Evolutionary conservation across 2,888 invertebrate species (phyloP).

Genomic region (Pycnomerus fuliginosus): DNA sequence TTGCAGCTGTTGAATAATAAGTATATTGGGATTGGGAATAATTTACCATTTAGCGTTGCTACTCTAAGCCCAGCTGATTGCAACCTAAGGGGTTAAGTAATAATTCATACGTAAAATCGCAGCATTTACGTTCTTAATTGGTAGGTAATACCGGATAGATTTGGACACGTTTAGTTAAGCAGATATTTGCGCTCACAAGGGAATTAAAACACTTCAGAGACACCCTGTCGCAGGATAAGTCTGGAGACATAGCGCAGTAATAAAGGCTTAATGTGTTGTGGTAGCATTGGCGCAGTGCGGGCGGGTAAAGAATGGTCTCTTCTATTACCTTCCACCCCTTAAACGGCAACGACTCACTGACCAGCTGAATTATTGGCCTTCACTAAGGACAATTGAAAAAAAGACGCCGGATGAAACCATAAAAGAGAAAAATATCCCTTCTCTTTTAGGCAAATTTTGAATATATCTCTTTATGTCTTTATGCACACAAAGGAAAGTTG

Average conservation of each 20-base stretch:
- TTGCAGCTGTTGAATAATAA: too few species aligned
- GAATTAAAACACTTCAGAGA: constrained; percentile 39
- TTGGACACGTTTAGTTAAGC: constrained; percentile 29
- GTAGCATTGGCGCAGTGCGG: constrained; percentile 37
- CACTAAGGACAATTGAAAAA: constrained; percentile 36
- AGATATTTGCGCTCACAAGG: constrained; percentile 30
- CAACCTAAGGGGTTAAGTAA: too few species aligned
- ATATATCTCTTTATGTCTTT: too few species aligned
- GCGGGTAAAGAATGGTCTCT: constrained; percentile 33
- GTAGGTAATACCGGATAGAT: constrained; percentile 22
- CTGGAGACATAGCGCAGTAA: constrained; percentile 35
- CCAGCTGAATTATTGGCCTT: constrained; percentile 34
- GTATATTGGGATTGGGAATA: too few species aligned
- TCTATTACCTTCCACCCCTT: constrained; percentile 30
- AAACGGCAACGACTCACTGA: constrained; percentile 34
- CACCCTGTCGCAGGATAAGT: constrained; percentile 33
- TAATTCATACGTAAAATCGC: constrained; percentile 18
- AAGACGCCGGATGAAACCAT: constrained; percentile 15
- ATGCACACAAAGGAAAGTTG: too few species aligned
- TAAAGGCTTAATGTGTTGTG: constrained; percentile 37
- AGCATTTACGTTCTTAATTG: constrained; percentile 9
- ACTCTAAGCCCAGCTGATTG: too few species aligned
- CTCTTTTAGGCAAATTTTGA: too few species aligned
- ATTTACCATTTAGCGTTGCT: too few species aligned
- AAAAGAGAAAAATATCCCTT: constrained; percentile 20